These are phyloP conservation scores for Tipula helvola DNA, from an alignment of 2,888 invertebrate species.

Conservation along the genomic window DNA sequence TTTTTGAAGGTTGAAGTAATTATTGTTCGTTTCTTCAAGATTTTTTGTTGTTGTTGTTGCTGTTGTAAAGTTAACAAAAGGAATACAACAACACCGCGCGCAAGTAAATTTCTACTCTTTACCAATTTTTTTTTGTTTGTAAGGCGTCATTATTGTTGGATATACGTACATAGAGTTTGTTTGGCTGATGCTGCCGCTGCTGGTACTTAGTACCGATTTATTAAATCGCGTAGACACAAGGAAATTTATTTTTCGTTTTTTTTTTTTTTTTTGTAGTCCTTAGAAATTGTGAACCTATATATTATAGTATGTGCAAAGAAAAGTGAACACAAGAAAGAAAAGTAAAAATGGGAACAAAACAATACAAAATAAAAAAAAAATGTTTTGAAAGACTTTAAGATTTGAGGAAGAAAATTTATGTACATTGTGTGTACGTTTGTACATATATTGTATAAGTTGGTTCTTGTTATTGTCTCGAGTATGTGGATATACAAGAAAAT, in stretches of 20 bases:
- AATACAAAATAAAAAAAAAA: neutral
- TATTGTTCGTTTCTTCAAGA: neutral
- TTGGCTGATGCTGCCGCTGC: neutral
- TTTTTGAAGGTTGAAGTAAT: conserved; percentile 4
- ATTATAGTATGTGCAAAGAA: neutral
- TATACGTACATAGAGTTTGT: neutral
- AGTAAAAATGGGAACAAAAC: neutral
- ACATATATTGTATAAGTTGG: neutral
- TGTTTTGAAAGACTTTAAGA: neutral
- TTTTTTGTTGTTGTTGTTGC: neutral
- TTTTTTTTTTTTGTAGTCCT: neutral
- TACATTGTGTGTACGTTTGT: neutral
- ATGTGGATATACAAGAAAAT: neutral
- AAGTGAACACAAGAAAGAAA: neutral
- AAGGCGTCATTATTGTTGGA: neutral
- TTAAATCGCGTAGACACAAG: neutral
- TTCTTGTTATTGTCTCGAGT: neutral
- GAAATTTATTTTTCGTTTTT: neutral
- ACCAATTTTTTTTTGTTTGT: neutral
- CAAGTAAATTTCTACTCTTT: neutral
- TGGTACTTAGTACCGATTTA: neutral
- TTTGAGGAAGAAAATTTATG: neutral
- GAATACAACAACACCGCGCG: neutral
- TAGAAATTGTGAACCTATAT: neutral
- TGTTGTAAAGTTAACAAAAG: neutral